Percentiles rank a stretch among this genome's conserved stretches.
Conservation (phyloP, 2,797 vertebrate genomes). For the Neoniphon sammara region DNA sequence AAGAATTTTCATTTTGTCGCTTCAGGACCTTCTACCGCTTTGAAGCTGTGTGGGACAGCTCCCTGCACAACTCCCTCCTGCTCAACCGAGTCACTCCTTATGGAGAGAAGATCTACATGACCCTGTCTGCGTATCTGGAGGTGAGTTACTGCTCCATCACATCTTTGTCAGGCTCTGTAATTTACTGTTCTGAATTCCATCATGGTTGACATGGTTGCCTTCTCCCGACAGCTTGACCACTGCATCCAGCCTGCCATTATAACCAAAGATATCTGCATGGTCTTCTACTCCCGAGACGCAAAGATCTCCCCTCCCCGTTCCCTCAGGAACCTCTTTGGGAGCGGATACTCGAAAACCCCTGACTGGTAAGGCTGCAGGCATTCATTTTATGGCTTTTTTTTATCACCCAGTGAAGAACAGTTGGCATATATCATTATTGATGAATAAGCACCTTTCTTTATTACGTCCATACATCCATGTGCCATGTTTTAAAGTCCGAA, state of each 20-base stretch:
- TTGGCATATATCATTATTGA: neutral
- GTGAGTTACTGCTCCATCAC: slow-evolving; percentile 74
- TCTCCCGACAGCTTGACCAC: slow-evolving; percentile 89
- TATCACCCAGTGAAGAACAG: neutral
- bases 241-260: slow-evolving; percentile 98
- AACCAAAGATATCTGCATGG: slow-evolving; percentile 98
- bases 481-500: neutral
- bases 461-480: neutral
- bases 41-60: slow-evolving; percentile 99
- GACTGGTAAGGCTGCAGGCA: slow-evolving; percentile 86
- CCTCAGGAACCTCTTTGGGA: slow-evolving; percentile 95
- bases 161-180: neutral
- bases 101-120: slow-evolving; percentile 99
- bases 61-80: slow-evolving; percentile 97
- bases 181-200: neutral
- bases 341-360: slow-evolving; percentile 93
- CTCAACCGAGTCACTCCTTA: slow-evolving; percentile 96
- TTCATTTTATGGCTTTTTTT: neutral
- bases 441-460: neutral
- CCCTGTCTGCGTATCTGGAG: slow-evolving; percentile 97
- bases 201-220: neutral
- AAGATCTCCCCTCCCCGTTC: slow-evolving; percentile 96
- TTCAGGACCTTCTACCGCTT: slow-evolving; percentile 96
- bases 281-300: slow-evolving; percentile 97
- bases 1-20: slow-evolving; percentile 14